These are phyloP conservation scores for Macroteleia sp. DNA, from an alignment of 2,888 invertebrate species.

Conservation along the genomic window DNA sequence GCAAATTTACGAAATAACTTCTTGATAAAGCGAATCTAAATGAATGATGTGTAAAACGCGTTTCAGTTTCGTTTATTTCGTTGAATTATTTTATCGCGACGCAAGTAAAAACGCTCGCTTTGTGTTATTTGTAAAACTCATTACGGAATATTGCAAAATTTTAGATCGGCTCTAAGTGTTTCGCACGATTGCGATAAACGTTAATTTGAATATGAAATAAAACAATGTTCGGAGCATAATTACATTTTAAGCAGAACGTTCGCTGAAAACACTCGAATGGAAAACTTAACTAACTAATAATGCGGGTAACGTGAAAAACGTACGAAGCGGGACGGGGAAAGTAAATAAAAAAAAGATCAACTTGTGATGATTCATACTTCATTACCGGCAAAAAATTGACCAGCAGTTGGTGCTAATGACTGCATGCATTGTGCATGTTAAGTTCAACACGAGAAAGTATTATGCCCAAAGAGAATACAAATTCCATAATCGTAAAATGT, in stretches of 20 bases:
- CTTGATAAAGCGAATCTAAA: conserved; percentile 43
- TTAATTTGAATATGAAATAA: conserved; percentile 51
- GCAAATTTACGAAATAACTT: conserved; percentile 45
- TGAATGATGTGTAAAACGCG: conserved; percentile 47
- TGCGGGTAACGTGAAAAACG: conserved; percentile 28
- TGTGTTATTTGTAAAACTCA: conserved; percentile 49
- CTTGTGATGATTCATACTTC: conserved; percentile 49
- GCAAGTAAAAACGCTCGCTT: conserved; percentile 29
- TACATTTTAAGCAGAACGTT: conserved; percentile 40
- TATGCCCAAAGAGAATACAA: conserved; percentile 31
- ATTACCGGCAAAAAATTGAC: conserved; percentile 38
- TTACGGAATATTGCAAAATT: conserved; percentile 53
- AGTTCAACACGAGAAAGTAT: conserved; percentile 30
- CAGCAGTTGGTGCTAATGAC: conserved; percentile 51
- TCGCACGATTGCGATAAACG: conserved; percentile 38
- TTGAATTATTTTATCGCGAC: conserved; percentile 35
- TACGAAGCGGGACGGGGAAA: conserved; percentile 18
- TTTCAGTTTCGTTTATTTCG: conserved; percentile 37
- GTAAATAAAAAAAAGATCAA: conserved; percentile 25
- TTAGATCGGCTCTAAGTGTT: conserved; percentile 48
- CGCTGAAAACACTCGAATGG: conserved; percentile 25
- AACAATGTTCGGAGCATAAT: conserved; percentile 39
- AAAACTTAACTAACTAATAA: conserved; percentile 48
- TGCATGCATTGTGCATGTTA: conserved; percentile 39
- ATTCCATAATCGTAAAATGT: conserved; percentile 23